A percentile compares a stretch with the other conserved stretches of the same genome.
Conservation (phyloP, 2,113 vertebrate species). For the Chascanopsetta lugubris region DNA sequence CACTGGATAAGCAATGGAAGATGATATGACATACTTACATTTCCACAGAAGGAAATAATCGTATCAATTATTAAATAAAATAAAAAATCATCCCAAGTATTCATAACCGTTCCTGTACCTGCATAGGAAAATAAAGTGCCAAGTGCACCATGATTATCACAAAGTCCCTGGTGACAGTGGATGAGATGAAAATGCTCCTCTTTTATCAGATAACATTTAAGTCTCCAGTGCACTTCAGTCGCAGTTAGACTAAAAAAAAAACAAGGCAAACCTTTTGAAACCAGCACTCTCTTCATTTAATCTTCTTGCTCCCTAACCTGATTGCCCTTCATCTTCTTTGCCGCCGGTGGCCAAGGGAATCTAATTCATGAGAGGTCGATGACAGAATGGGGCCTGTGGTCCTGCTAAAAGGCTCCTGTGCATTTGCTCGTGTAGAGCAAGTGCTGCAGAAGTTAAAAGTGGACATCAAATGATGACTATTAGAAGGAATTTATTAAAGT, state of each 20-base stretch:
- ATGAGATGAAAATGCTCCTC: slow-evolving; percentile 10
- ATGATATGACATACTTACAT: too few species aligned
- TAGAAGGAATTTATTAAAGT: slow-evolving; percentile 37
- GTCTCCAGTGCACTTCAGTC: slow-evolving; percentile 28
- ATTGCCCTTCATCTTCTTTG: slow-evolving; percentile 61
- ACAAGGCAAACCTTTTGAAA: slow-evolving; percentile 42
- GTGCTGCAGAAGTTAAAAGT: slow-evolving; percentile 31
- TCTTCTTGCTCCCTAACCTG: slow-evolving; percentile 64
- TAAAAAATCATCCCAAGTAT: neutral
- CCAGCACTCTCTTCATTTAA: slow-evolving; percentile 60
- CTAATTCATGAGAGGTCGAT: slow-evolving; percentile 55
- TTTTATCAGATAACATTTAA: slow-evolving; percentile 16
- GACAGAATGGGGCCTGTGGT: slow-evolving; percentile 61
- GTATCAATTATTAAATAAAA: neutral
- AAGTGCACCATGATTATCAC: neutral
- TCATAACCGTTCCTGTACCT: too few species aligned
- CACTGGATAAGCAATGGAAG: too few species aligned
- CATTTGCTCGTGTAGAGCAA: slow-evolving; percentile 32
- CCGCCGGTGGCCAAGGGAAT: slow-evolving; percentile 51
- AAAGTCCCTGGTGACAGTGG: slow-evolving; percentile 9
- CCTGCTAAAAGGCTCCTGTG: slow-evolving; percentile 51
- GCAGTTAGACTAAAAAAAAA: slow-evolving; percentile 42
- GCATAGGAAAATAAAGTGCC: neutral
- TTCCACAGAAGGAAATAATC: too few species aligned
- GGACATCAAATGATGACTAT: slow-evolving; percentile 37